Evolutionary conservation across 1,140 invertebrate species (phyloP).

Genomic region (Drosophila cardini): DNA sequence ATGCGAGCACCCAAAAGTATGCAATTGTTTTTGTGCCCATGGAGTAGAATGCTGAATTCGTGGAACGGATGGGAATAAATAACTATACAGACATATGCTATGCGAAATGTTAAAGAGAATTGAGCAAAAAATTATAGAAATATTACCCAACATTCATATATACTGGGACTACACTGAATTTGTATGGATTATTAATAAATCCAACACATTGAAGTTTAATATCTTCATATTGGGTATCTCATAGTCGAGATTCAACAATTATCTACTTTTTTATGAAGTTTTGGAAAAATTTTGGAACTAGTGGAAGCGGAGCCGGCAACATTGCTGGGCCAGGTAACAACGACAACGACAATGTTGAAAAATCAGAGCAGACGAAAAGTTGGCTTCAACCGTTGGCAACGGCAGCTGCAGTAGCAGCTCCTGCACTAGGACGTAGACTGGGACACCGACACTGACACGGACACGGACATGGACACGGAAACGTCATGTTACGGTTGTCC

Average conservation of each 20-base stretch:
- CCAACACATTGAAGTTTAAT: too few relatives aligned
- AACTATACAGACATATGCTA: too few relatives aligned
- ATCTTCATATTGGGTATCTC: background rate
- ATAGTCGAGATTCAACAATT: too few relatives aligned
- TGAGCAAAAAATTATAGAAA: too few relatives aligned
- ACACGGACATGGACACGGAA: conserved; percentile 64
- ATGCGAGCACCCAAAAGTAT: too few relatives aligned
- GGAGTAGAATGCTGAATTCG: too few relatives aligned
- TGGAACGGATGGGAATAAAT: too few relatives aligned
- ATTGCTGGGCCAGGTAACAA: conserved; percentile 25
- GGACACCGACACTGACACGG: background rate
- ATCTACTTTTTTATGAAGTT: conserved; percentile 1
- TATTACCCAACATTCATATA: too few relatives aligned
- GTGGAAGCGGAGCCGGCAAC: conserved; percentile 1
- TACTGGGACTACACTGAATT: too few relatives aligned
- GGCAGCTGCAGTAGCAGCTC: conserved; percentile 1
- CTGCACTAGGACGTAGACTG: conserved; percentile 18
- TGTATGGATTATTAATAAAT: too few relatives aligned
- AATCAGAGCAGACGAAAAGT: conserved; percentile 59
- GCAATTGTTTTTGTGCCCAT: too few relatives aligned
- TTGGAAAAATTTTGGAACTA: background rate
- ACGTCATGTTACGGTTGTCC: conserved; percentile 80
- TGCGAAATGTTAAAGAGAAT: too few relatives aligned
- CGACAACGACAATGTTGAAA: conserved; percentile 63
- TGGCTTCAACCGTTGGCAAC: conserved; percentile 33